Base-by-base conservation (phyloP, 2,113 vertebrate genomes). In the Pachycephala philippinensis region DNA sequence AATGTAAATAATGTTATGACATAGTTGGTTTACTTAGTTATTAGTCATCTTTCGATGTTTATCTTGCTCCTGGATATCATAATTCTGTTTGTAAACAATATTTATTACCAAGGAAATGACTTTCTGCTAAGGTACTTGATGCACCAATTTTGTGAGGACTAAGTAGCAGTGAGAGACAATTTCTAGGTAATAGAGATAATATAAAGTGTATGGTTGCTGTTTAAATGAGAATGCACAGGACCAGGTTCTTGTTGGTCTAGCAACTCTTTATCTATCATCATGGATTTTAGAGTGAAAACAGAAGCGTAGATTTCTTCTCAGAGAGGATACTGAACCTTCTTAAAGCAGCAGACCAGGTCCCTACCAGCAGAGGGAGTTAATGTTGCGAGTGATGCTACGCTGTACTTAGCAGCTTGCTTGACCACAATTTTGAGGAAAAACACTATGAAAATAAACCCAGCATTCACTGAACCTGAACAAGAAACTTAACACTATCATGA, bases 351-450 rank as follows among this genome's bases (percentile, higher is more conserved):
- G 47, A 44, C 30, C 15, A 63, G 27, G 7, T 96, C 86, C 68
- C 44, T 93, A 24, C 95, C 95, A 96, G 88, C 79, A 96, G 95
- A 91, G 93, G 96, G 95, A 89, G 95, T 64, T 66, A 20, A 59
- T 31, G 71, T 15, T 89, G 59, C 35, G 1, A 90, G 42, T 78
- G 54, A 63, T 66, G 53, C 17, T 63, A 19, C 15, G 18, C 59
- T 68, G 37, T 31, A 31, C 14, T 74, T 15, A 12, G 26, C 24
- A 40, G 28, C 31, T 90, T 83, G 47, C 7, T 7, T 74, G 65
- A 27, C 28, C 23, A 19, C 19, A 13, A 5, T 65, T 85, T 53
- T 50, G 42, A 88, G 71, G 68, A 76, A 69, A 40, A 80, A 54
- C 35, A 35, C 15, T 39, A 22, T n/a, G 63, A 77, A 84, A 37